Evolutionary conservation across 2,113 vertebrate genomes (phyloP), one percentile per base, ranked within the genome.

Genomic region (Alces alces): DNA sequence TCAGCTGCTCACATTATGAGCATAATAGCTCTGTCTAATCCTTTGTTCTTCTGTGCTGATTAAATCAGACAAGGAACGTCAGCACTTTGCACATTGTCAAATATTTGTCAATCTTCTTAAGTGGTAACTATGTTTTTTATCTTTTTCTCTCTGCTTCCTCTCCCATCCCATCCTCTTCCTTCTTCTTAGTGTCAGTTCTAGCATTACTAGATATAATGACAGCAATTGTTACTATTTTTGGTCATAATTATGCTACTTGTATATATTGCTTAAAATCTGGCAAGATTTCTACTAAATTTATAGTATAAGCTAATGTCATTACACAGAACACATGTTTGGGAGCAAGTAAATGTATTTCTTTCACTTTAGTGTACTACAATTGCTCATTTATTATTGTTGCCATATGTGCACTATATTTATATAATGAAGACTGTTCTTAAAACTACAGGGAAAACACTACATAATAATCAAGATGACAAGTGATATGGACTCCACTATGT

Each of bases 381-480:
- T 80, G 52, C 3, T 70, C 79, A 92, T 93, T 98, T 93, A 96
- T 83, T 97, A 92, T 1, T 61, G 85, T 64, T 94, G n/a, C n/a
- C 91, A 5, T 88, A 88, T 95, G 83, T 87, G n/a, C 11, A 80
- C 36, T 94, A 86, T 87, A 39, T 0, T 15, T 89, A 89, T 6
- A 27, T 66, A 95, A 96, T 86, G 80, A 97, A 97, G 76, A 92
- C 95, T 87, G 1, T 98, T 97, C 97, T 97, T 93, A 45, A 47
- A 94, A 30, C 58, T 36, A 3, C 91, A 14, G 94, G 90, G 92
- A 98, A 97, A 94, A 93, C 11, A 54, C 13, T 91, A 92, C 50
- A 92, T 92, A 96, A 92, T 0, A 0, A 80, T 95, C 57, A 90
- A 23, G 66, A 97, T 73, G 95, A 93, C 89, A 94, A 95, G 82